These are phyloP conservation scores for Pterocles burchelli DNA, from an alignment of 2,113 vertebrate genomes.

Conservation along the genomic window DNA sequence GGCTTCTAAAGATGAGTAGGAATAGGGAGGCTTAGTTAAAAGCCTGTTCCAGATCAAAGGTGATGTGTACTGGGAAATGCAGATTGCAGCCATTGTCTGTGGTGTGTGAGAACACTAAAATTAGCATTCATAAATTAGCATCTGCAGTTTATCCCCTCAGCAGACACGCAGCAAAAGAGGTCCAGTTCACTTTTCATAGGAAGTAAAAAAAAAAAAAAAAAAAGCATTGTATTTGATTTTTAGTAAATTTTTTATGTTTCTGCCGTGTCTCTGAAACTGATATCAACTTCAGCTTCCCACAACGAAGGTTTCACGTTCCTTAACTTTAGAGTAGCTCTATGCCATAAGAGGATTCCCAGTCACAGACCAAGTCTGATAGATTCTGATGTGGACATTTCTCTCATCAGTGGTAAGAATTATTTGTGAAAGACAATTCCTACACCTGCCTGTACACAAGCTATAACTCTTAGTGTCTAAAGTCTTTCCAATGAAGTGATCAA, in stretches of 20 bases:
- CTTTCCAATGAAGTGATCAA: background rate
- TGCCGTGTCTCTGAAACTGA: background rate
- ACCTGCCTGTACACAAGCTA: background rate
- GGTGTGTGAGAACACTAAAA: background rate
- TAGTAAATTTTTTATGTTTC: background rate
- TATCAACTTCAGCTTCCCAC: background rate
- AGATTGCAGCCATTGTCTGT: background rate
- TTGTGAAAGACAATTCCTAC: background rate
- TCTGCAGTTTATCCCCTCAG: background rate
- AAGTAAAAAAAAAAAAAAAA: background rate
- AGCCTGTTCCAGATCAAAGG: background rate
- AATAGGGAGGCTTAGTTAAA: background rate
- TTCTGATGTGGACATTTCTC: background rate
- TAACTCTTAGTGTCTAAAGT: background rate
- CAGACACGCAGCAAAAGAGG: background rate
- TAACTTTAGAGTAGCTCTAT: background rate
- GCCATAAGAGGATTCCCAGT: background rate
- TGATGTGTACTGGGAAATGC: background rate
- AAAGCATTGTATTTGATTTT: background rate
- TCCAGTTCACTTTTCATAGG: background rate
- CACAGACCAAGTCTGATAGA: background rate
- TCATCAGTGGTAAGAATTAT: background rate
- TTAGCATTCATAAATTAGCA: background rate
- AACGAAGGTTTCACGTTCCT: background rate
- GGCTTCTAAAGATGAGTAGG: background rate